Conservation (phyloP, 2,797 vertebrate species). For the Margarornis squamiger region DNA sequence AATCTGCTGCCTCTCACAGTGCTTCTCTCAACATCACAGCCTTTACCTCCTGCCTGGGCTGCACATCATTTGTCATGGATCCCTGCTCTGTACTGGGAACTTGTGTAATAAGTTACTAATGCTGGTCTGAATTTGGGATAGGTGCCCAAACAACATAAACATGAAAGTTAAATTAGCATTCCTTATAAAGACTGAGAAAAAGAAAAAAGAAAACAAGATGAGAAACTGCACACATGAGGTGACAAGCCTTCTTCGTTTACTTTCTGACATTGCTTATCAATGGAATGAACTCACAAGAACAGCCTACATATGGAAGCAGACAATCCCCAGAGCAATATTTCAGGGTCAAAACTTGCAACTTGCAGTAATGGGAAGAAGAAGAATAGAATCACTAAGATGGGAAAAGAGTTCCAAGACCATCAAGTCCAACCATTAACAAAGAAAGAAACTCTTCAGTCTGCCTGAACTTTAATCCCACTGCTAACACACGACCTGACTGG, state of each 20-base stretch:
- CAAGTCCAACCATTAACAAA: not conserved
- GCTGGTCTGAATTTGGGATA: not conserved
- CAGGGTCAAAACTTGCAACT: not conserved
- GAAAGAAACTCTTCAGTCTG: not conserved
- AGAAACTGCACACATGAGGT: not conserved
- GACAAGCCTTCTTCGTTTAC: not conserved
- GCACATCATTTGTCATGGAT: rapidly evolving
- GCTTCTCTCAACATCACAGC: not conserved
- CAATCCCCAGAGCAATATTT: not conserved
- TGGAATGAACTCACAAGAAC: not conserved
- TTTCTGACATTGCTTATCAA: not conserved
- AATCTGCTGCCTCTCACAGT: not conserved
- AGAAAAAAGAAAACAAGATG: not conserved
- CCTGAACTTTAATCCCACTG: not conserved
- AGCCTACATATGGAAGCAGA: not conserved
- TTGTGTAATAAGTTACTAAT: not conserved
- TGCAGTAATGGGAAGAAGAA: not conserved
- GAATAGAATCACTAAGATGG: not conserved
- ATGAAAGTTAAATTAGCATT: not conserved
- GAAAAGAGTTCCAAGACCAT: not conserved
- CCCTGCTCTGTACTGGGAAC: not conserved
- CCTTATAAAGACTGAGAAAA: not conserved
- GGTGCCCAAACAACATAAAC: not conserved
- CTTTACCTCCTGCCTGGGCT: not conserved
- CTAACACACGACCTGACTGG: rapidly evolving